Evolutionary conservation across 2,888 invertebrate species (phyloP), one percentile per base, ranked within the genome.

Genomic region (Hirtodrosophila alboralis): DNA sequence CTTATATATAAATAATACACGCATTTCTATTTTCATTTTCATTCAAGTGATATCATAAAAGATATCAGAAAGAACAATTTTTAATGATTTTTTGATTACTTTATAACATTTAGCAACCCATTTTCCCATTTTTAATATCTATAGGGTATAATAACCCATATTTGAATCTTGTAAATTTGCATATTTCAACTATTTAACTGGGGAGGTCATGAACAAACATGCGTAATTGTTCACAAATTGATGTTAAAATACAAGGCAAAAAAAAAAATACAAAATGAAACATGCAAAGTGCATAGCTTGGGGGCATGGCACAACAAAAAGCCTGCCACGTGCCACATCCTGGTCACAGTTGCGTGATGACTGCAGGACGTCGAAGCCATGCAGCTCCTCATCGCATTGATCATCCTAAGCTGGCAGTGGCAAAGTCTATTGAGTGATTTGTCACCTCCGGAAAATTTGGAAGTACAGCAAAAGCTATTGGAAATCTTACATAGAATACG

Each of bases 321-420:
- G 14, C 23, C 14, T 3, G 56, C 27, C 31, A n/a, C 18, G 18
- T 6, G 7, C 0, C 0, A 0, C 1, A 26, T 5, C 4, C 7
- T 0, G 4, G 8, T 1, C 21, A 52, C 64, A 83, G 79, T 83
- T 38, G 41, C 43, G 23, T 16, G 51, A n/a, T n/a, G n/a, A n/a
- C n/a, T n/a, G n/a, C n/a, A n/a, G n/a, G n/a, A n/a, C 16, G 8
- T 6, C 9, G 5, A 10, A 6, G 34, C 13, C 16, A 68, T 70
- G 70, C 33, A 33, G 33, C 10, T 59, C 4, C 6, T 30, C 4
- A 21, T 14, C 38, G 4, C 26, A 34, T 9, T 30, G 1, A 5
- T 41, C 0, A 8, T 40, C 3, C 38, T 69, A 5, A 3, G 21
- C 37, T 38, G 34, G 6, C 36, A 51, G 9, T 6, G 36, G 13